Percentiles rank a stretch among this genome's conserved stretches.
These are phyloP conservation scores for Cossypha polioptera DNA, from an alignment of 2,797 vertebrate genomes.

Conservation along the genomic window DNA sequence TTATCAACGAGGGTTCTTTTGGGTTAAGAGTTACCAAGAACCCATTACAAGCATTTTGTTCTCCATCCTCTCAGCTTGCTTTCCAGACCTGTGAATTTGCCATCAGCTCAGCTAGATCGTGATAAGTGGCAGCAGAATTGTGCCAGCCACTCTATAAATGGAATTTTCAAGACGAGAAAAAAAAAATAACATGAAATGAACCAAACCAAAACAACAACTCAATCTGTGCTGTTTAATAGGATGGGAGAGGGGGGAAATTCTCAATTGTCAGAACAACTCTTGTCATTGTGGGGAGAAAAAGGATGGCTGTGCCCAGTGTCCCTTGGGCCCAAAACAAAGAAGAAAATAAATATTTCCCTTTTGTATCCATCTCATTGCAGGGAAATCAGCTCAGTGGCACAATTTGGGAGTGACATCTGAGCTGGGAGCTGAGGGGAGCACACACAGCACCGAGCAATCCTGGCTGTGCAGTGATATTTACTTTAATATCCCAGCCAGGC, in stretches of 20 bases:
- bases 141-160: background rate
- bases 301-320: background rate
- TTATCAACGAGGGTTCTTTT: background rate
- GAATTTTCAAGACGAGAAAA: background rate
- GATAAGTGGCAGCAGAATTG: background rate
- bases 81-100: background rate
- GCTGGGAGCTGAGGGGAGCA: background rate
- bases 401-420: background rate
- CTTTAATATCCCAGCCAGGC: background rate
- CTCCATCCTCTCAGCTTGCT: background rate
- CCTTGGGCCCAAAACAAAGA: background rate
- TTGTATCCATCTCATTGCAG: background rate
- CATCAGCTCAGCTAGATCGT: background rate
- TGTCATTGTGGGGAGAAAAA: background rate
- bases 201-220: background rate
- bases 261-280: background rate
- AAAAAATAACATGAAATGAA: background rate
- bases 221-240: background rate
- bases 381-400: background rate
- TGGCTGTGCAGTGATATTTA: background rate
- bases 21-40: background rate
- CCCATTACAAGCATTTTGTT: background rate
- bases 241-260: background rate
- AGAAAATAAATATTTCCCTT: background rate
- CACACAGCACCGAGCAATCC: background rate